phyloP scores from a whole-genome alignment of 2,113 vertebrate genomes.

The Dascyllus trimaculatus region DNA sequence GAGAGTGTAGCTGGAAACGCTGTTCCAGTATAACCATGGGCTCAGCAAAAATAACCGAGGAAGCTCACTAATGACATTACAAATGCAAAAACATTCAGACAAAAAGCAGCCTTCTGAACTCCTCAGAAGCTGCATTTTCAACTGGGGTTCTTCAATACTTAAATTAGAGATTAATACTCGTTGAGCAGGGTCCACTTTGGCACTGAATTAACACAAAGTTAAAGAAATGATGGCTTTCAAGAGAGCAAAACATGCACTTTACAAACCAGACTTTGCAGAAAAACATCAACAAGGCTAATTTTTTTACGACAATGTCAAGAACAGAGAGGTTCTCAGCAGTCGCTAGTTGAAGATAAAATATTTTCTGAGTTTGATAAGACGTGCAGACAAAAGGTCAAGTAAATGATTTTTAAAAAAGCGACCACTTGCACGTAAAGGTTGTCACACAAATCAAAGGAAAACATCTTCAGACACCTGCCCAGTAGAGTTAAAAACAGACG shows the following conservation, averaged over 20 bases:
- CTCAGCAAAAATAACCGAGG: constrained; percentile 16
- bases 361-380: too few species aligned
- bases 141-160: background rate
- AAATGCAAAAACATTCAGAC: constrained; percentile 1
- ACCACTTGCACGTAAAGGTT: background rate
- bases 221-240: background rate
- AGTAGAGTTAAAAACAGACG: background rate
- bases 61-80: constrained; percentile 14
- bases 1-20: background rate
- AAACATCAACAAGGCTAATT: too few species aligned
- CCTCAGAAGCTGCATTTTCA: constrained; percentile 1
- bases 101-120: background rate
- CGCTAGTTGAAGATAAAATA: too few species aligned
- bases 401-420: background rate
- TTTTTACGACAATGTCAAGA: too few species aligned
- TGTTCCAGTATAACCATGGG: background rate
- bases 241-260: too few species aligned
- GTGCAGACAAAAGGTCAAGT: background rate
- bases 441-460: constrained; percentile 5
- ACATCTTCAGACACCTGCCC: background rate
- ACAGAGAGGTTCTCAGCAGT: too few species aligned
- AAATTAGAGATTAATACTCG: background rate
- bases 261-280: too few species aligned
- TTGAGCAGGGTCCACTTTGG: background rate
- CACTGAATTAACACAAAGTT: background rate